Evolutionary conservation across 2,113 vertebrate genomes (phyloP), one percentile per base, ranked within the genome.

Genomic region (Azemiops feae): DNA sequence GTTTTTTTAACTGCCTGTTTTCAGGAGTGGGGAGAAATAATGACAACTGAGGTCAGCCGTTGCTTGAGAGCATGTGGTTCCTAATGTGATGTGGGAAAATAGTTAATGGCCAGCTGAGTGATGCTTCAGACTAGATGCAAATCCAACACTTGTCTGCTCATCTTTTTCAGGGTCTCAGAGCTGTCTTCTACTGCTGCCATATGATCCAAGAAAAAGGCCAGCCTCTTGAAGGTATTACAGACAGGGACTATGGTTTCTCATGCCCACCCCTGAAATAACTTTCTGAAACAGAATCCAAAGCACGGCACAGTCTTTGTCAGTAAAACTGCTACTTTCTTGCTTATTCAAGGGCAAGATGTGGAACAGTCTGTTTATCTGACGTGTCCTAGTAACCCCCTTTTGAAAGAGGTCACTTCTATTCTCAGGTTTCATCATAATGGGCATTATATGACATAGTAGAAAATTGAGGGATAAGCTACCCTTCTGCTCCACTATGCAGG

Each of bases 321-420:
- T 43, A 43, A 81, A 85, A 55, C 34, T 9, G 30, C 34, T 54
- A 39, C 22, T 30, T 27, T 55, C 8, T 43, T 85, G 69, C 43
- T 50, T 55, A 55, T 55, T 3, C 54, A 89, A 43, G 39, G 20
- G 22, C 58, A 91, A 39, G 52, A n/a, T 74, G 30, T 53, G 14
- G 52, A 74, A 53, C 47, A 64, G 58, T 64, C 16, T 90, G 47
- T 27, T 88, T 89, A 50, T 87, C 47, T 34, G 94, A 95, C 91
- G 91, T 47, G 95, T 92, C 94, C 91, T 30, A n/a, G 50, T 43
- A 53, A 30, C 91, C 55, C 27, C 92, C 30, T 94, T 90, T 45
- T 92, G 39, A 50, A 50, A 92, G 45, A 92, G 27, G 50, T 22
- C 89, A 91, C 52, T 0, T 64, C 88, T 93, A 92, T 90, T n/a